phyloP scores from a whole-genome alignment of 2,113 vertebrate genomes.

The western clawed frog (Xenopus tropicalis) region DNA sequence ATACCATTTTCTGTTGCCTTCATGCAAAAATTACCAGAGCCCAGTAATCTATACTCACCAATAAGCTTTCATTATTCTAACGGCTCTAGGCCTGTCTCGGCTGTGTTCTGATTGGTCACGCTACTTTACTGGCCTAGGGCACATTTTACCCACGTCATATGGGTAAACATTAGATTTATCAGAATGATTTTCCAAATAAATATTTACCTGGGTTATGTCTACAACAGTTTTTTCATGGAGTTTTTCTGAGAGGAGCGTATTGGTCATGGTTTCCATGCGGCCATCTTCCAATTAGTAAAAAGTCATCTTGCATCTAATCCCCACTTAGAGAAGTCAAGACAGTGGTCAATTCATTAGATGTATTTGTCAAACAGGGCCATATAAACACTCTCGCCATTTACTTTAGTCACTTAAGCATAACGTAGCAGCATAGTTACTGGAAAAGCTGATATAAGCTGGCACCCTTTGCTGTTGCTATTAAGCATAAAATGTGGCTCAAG shows the following conservation, averaged over 20 bases:
- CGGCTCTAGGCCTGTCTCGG: too few species aligned
- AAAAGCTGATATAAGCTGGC: conserved; percentile 37
- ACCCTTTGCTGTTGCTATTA: conserved; percentile 12
- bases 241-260: background rate
- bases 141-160: too few species aligned
- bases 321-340: conserved; percentile 36
- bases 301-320: conserved; percentile 31
- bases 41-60: too few species aligned
- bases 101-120: too few species aligned
- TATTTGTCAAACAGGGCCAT: conserved; percentile 35
- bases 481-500: background rate
- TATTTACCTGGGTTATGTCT: background rate
- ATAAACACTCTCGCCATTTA: conserved; percentile 31
- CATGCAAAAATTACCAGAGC: too few species aligned
- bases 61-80: too few species aligned
- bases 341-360: conserved; percentile 34
- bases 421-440: conserved; percentile 32
- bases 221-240: conserved; percentile 31
- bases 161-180: too few species aligned
- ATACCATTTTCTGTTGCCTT: too few species aligned
- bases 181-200: too few species aligned
- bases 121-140: too few species aligned
- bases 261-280: conserved; percentile 33
- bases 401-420: conserved; percentile 33
- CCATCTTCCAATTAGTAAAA: conserved; percentile 40